Percentiles rank a stretch among this genome's conserved stretches.
Conservation (phyloP, 2,888 invertebrate genomes). For the Dendrolimus houi region DNA sequence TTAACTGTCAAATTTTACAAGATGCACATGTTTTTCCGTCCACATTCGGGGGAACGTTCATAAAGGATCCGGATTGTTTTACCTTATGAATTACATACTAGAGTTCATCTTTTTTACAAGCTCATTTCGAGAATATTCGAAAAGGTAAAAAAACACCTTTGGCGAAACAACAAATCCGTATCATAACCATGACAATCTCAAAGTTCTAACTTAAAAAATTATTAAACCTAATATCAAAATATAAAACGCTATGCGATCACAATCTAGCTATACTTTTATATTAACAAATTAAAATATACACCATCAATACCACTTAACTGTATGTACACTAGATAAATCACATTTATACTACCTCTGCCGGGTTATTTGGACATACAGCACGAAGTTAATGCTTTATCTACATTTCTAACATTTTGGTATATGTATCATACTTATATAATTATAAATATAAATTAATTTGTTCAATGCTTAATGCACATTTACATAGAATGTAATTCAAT, state of each 20-base stretch:
- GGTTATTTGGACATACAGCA: constrained; percentile 12
- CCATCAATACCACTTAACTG: constrained; percentile 57
- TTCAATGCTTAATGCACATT: too few species aligned
- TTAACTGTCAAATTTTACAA: too few species aligned
- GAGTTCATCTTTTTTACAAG: constrained; percentile 10
- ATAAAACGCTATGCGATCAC: constrained; percentile 63
- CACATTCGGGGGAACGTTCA: too few species aligned
- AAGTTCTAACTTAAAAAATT: neutral
- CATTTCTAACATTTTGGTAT: neutral
- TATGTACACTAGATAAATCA: constrained; percentile 72
- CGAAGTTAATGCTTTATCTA: neutral
- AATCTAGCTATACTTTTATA: constrained; percentile 58
- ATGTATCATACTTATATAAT: neutral
- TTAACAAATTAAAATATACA: constrained; percentile 66
- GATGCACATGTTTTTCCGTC: too few species aligned
- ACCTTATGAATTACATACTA: neutral
- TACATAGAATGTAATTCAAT: too few species aligned
- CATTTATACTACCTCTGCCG: constrained; percentile 46
- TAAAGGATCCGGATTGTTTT: neutral
- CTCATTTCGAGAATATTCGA: constrained; percentile 12
- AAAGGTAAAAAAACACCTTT: constrained; percentile 15
- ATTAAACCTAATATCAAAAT: constrained; percentile 9
- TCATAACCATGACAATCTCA: neutral
- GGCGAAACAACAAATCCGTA: constrained; percentile 10
- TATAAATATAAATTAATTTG: neutral